Percentiles rank a stretch among this genome's conserved stretches.
phyloP scores from a whole-genome alignment of 2,888 invertebrate species.

The Copidosoma aretas region DNA sequence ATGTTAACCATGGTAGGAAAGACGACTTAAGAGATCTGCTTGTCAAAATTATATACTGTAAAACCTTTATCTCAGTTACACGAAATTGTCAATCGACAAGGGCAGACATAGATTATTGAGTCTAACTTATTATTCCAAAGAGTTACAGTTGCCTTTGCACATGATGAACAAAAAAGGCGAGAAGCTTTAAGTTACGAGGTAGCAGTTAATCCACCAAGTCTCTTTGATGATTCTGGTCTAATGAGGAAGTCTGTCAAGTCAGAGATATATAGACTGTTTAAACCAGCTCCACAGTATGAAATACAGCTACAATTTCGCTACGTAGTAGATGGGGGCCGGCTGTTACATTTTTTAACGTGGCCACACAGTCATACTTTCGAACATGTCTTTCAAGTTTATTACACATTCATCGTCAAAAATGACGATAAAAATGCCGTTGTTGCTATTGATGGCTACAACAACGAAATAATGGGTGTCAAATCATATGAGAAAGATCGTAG shows the following conservation, averaged over 20 bases:
- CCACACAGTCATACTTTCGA: slow-evolving; percentile 26
- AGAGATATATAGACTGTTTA: slow-evolving; percentile 29
- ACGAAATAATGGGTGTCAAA: slow-evolving; percentile 33
- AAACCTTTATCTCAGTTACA: slow-evolving; percentile 14
- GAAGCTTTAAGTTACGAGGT: slow-evolving; percentile 42
- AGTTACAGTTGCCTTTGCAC: slow-evolving; percentile 42
- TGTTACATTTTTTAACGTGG: slow-evolving; percentile 33
- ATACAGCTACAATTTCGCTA: slow-evolving; percentile 14
- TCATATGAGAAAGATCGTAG: slow-evolving; percentile 39
- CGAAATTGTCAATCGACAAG: slow-evolving; percentile 4
- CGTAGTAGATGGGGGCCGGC: slow-evolving; percentile 40
- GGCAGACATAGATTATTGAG: slow-evolving; percentile 36
- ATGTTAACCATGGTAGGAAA: slow-evolving; percentile 39
- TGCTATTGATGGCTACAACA: slow-evolving; percentile 42
- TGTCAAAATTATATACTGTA: slow-evolving; percentile 32
- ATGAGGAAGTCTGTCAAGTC: slow-evolving; percentile 41
- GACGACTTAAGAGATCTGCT: slow-evolving; percentile 28
- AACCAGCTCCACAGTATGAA: slow-evolving; percentile 27
- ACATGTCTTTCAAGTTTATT: slow-evolving; percentile 28
- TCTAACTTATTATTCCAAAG: slow-evolving; percentile 45
- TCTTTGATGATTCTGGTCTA: slow-evolving; percentile 41
- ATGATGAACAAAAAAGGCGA: slow-evolving; percentile 38
- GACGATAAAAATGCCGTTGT: slow-evolving; percentile 28
- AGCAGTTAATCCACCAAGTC: slow-evolving; percentile 20
- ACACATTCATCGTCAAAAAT: slow-evolving; percentile 3